These are phyloP conservation scores for Silurus aristotelis DNA, from an alignment of 2,797 vertebrate species.

Conservation along the genomic window DNA sequence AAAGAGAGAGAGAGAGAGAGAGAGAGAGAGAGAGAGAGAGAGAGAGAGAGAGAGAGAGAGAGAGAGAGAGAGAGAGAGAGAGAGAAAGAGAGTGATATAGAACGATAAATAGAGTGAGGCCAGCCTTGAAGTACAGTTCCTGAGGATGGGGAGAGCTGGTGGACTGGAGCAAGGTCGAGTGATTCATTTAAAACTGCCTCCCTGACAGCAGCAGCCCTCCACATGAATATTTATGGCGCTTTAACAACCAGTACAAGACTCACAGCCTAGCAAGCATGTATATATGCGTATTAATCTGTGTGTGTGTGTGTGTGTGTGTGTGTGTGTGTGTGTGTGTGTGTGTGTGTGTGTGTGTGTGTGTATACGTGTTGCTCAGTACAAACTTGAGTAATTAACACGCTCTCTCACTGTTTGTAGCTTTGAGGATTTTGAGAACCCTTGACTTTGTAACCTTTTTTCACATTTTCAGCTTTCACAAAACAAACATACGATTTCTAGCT, in stretches of 20 bases:
- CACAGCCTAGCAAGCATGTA: conserved; percentile 47
- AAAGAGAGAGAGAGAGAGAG: neutral
- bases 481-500: neutral
- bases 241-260: conserved; percentile 57
- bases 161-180: conserved; percentile 62
- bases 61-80: conserved; percentile 20
- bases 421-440: conserved; percentile 45
- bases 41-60: conserved; percentile 23
- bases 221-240: conserved; percentile 64
- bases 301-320: conserved; percentile 24
- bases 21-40: conserved; percentile 6
- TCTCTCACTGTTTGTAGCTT: conserved; percentile 29
- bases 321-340: conserved; percentile 22
- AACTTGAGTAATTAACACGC: conserved; percentile 31
- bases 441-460: conserved; percentile 16
- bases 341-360: conserved; percentile 10
- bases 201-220: conserved; percentile 58
- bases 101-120: conserved; percentile 12
- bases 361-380: conserved; percentile 19
- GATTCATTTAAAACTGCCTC: conserved; percentile 61
- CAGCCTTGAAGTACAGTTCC: conserved; percentile 58
- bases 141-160: conserved; percentile 53
- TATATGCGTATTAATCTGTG: conserved; percentile 28
- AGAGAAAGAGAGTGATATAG: conserved; percentile 18
- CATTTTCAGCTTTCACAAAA: conserved; percentile 6